Conservation (phyloP, 2,113 vertebrate genomes). For the Chlorodrepanis virens region DNA sequence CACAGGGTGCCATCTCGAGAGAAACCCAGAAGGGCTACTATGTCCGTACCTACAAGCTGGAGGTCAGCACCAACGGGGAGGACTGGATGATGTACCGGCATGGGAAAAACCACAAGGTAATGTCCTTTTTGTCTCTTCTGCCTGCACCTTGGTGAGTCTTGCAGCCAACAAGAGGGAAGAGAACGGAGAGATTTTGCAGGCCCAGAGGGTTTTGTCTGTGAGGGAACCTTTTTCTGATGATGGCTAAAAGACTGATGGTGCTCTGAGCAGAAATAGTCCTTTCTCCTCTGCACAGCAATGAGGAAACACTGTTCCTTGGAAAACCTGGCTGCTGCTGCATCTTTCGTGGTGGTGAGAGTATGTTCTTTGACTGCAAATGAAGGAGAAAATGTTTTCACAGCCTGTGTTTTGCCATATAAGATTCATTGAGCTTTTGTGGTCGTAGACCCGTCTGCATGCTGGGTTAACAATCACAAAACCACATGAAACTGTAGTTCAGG, state of each 20-base stretch:
- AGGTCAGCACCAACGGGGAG: constrained; percentile 97
- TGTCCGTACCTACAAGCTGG: constrained; percentile 93
- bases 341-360: background rate
- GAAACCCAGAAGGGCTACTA: constrained; percentile 93
- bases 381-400: constrained; percentile 69
- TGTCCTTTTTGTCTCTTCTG: background rate
- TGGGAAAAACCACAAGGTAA: constrained; percentile 97
- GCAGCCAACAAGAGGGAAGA: background rate
- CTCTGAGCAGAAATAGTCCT: constrained; percentile 24
- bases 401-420: constrained; percentile 54
- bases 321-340: constrained; percentile 56
- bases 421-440: constrained; percentile 75
- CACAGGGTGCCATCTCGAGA: constrained; percentile 92
- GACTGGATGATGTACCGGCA: constrained; percentile 99
- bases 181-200: background rate
- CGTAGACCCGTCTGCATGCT: constrained; percentile 61
- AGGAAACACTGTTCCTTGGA: constrained; percentile 45
- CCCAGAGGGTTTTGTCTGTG: background rate
- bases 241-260: background rate
- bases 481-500: constrained; percentile 70
- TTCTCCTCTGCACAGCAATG: constrained; percentile 35
- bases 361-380: constrained; percentile 75
- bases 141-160: background rate
- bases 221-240: background rate
- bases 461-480: constrained; percentile 78